Percentiles rank a stretch among this genome's conserved stretches.
phyloP scores from a whole-genome alignment of 2,113 vertebrate species.

The Myrmecobius fasciatus region DNA sequence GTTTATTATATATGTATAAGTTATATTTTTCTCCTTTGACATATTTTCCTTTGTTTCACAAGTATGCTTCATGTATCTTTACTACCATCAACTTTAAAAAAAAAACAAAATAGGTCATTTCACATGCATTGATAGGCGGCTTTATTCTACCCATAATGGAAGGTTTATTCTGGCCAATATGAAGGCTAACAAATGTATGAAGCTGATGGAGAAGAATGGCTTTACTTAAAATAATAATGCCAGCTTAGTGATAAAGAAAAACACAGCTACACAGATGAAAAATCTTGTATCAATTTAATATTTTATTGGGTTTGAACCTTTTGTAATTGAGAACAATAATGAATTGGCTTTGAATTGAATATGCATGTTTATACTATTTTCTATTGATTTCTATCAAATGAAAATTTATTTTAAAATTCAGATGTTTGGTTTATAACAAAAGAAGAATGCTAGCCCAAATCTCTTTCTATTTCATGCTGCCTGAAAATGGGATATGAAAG shows the following conservation, averaged over 20 bases:
- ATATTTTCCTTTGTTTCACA: neutral
- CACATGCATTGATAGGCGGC: slow-evolving; percentile 4
- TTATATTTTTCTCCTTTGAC: neutral
- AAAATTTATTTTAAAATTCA: neutral
- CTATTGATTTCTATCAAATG: neutral
- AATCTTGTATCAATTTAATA: neutral
- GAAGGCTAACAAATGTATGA: neutral
- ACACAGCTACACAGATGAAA: neutral
- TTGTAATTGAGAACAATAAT: neutral
- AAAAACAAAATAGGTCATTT: neutral
- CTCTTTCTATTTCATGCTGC: neutral
- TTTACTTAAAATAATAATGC: neutral
- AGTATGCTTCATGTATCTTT: neutral
- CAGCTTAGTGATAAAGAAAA: slow-evolving; percentile 13
- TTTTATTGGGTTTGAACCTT: neutral
- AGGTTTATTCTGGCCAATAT: neutral
- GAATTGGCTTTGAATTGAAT: neutral
- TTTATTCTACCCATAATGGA: neutral
- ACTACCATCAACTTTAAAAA: neutral
- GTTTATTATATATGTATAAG: neutral
- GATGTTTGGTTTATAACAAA: neutral
- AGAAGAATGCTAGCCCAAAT: neutral
- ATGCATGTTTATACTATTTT: neutral
- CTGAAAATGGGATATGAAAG: neutral
- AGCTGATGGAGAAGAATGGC: neutral